Evolutionary conservation across 2,797 vertebrate species (phyloP).

Genomic region (Zenarchopterus dispar): DNA sequence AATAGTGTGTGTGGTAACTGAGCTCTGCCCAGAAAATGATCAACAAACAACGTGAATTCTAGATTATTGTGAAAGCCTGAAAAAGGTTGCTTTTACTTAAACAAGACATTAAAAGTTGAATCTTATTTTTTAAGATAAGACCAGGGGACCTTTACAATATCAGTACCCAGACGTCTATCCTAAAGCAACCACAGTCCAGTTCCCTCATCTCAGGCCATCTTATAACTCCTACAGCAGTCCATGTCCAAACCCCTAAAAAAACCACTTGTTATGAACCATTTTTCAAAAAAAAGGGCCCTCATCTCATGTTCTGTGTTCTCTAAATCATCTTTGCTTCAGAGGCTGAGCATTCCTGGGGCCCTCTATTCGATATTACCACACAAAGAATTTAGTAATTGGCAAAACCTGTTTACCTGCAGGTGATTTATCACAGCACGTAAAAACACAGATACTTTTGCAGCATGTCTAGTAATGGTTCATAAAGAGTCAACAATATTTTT

Average conservation of each 20-base stretch:
- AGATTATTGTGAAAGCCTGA: too few relatives aligned
- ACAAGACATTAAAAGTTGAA: too few relatives aligned
- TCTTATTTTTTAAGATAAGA: too few relatives aligned
- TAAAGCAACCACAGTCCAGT: too few relatives aligned
- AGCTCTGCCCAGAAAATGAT: too few relatives aligned
- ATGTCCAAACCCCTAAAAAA: conserved; percentile 8
- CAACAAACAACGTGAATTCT: too few relatives aligned
- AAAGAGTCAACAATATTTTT: conserved; percentile 45
- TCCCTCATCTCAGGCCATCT: too few relatives aligned
- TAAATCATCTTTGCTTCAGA: conserved; percentile 30
- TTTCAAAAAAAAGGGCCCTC: background rate
- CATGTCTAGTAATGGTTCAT: conserved; percentile 31
- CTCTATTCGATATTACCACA: conserved; percentile 14
- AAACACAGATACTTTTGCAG: conserved; percentile 34
- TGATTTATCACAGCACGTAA: conserved; percentile 49
- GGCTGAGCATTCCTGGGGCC: conserved; percentile 31
- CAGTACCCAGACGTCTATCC: too few relatives aligned
- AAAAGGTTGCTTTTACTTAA: too few relatives aligned
- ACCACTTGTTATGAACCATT: background rate
- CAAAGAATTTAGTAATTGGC: conserved; percentile 42
- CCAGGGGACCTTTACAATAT: too few relatives aligned
- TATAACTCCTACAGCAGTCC: background rate
- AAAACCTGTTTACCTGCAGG: conserved; percentile 59
- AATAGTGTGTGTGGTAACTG: too few relatives aligned
- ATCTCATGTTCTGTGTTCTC: conserved; percentile 1